Base-by-base conservation (phyloP, 2,888 invertebrate genomes). In the Hololepta plana region DNA sequence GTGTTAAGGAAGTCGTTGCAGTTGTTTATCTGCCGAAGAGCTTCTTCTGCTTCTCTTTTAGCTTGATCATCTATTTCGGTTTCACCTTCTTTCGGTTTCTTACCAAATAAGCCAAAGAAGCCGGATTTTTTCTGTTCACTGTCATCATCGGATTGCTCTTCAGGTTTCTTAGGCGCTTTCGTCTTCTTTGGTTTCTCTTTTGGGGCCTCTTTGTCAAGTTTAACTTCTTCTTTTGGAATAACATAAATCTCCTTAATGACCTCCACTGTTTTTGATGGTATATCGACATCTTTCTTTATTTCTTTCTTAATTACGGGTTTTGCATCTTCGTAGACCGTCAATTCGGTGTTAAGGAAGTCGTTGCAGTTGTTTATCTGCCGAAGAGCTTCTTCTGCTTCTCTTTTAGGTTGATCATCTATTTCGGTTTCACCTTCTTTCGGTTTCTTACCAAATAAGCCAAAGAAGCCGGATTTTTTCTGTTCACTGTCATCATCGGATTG, bases 371-470 rank as follows among this genome's bases (percentile, higher is more conserved):
- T 6, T 5, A 6, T 20, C 10, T 19, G 3, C 10, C 10, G 9
- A 19, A 19, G 3, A 4, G 20, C 4, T 19, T 20, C 20, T 20
- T 20, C 11, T 20, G n/a, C 30, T 32, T 8, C 28, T 17, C 21
- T 32, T 31, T 8, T 22, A 4, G 17, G 25, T 21, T 21, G 20
- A 2, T 32, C 29, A 22, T 29, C 12, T 20, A 20, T 16, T 12
- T 19, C 21, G 8, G 20, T 12, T 24, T 8, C 14, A 14, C 8
- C 14, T 7, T 20, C 25, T 28, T 31, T 35, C 1, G 15, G 14
- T 25, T 42, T 41, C 20, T 41, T 40, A 8, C 38, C 35, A 27
- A 43, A 43, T 7, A 42, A 27, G 5, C 38, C 35, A 22, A 40
- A 41, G 16, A 36, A 29, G n/a, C 35, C 34, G 20, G 30, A 26